phyloP scores from a whole-genome alignment of 2,797 vertebrate genomes.

The Remorina albescens region DNA sequence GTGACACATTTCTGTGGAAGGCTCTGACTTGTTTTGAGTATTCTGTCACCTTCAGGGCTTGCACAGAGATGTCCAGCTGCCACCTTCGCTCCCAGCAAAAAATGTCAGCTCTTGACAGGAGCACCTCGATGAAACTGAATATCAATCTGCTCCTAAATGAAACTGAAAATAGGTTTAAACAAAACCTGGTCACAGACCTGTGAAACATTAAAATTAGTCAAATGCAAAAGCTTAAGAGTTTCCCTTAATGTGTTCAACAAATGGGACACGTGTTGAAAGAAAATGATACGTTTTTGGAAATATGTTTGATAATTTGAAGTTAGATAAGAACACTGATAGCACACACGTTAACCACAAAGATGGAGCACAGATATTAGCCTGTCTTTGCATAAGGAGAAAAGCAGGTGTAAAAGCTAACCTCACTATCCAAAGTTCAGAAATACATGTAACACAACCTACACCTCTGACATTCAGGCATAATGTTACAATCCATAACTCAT shows the following conservation, averaged over 20 bases:
- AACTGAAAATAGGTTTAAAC: not conserved
- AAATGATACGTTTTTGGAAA: not conserved
- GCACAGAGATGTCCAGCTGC: constrained; percentile 30
- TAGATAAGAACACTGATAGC: not conserved
- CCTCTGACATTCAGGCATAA: not conserved
- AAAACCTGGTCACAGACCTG: not conserved
- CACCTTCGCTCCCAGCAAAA: constrained; percentile 6
- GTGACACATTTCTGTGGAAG: not conserved
- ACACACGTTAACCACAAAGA: not conserved
- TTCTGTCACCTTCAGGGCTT: constrained; percentile 41
- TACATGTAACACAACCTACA: no score
- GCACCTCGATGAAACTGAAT: constrained; percentile 14
- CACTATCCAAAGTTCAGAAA: not conserved
- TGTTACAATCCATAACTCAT: no score
- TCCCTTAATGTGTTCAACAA: no score
- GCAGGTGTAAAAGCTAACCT: not conserved
- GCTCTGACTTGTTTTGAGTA: constrained; percentile 27
- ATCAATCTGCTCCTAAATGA: not conserved
- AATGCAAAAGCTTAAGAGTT: not conserved
- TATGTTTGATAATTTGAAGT: not conserved
- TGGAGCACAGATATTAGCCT: not conserved
- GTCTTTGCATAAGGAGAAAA: not conserved
- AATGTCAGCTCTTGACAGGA: not conserved
- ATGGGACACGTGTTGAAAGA: no score
- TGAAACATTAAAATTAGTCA: not conserved